Evolutionary conservation across 2,113 vertebrate species (phyloP).

Genomic region (Oncorhynchus mykiss): DNA sequence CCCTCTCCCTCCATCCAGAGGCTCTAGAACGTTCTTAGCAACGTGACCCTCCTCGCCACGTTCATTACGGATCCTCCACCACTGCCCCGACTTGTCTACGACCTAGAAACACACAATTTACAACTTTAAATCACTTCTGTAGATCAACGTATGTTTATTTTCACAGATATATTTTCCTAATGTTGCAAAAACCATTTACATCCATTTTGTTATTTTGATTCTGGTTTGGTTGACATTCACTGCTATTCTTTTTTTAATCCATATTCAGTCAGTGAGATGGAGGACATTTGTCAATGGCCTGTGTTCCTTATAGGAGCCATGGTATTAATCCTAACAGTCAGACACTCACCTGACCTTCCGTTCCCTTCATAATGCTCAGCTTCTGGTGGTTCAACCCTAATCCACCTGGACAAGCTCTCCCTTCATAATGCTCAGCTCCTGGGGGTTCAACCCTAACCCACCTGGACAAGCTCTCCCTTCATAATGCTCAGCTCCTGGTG

Average conservation of each 20-base stretch:
- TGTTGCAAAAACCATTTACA: conserved; percentile 84
- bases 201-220: no score
- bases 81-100: conserved; percentile 80
- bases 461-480: conserved; percentile 89
- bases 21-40: conserved; percentile 85
- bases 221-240: conserved; percentile 63
- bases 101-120: conserved; percentile 69
- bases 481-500: conserved; percentile 77
- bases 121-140: no score
- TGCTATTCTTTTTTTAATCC: conserved; percentile 86
- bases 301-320: not conserved
- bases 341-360: conserved; percentile 81
- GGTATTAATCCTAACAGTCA: not conserved
- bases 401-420: conserved; percentile 92
- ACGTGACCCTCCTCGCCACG: conserved; percentile 73
- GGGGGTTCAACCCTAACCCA: conserved; percentile 46
- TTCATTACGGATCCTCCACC: conserved; percentile 86
- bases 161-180: not conserved
- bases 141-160: no score
- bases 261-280: conserved; percentile 4
- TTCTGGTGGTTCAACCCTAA: conserved; percentile 34
- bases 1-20: conserved; percentile 7
- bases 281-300: not conserved
- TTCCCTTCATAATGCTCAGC: conserved; percentile 80
- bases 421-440: conserved; percentile 80